Evolutionary conservation across 2,113 vertebrate species (phyloP), one percentile per base, ranked within the genome.

Genomic region (Nesoenas mayeri): DNA sequence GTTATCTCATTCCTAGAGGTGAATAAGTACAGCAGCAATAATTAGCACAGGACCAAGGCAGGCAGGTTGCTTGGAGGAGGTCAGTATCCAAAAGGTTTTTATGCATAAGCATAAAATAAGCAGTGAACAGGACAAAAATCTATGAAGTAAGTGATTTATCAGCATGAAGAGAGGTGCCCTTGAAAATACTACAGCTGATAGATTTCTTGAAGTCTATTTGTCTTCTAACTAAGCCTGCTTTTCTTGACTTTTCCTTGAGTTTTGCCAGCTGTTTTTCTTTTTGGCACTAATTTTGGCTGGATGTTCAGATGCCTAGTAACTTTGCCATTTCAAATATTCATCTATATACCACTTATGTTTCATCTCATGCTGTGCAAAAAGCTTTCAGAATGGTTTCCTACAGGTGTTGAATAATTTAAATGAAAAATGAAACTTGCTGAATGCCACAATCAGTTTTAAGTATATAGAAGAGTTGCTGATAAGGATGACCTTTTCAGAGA

Each of bases 401-500:
- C 72, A 91, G 85, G 85, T 91, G 56, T 54, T 80, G 96, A 92
- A 88, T 95, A 92, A 91, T 90, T 94, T 88, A 80, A 83, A 57
- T 92, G 85, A 58, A 70, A 90, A 96, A 93, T 90, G 72, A 88
- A 95, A 93, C 56, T 91, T 74, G 72, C 88, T 91, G 94, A 97
- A 96, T 96, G 82, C 88, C 88, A 93, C 88, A 93, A 91, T 92
- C 90, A 90, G 85, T 83, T 90, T 85, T 88, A 85, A 95, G 88
- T 90, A 70, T 83, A 66, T n/a, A 88, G 91, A 94, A 90, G 79
- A 88, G 77, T 70, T 92, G 50, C 82, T 91, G 85, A 72, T 94
- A 92, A 92, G 67, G 82, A 50, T 93, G 92, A 93, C 95, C 92
- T 95, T 95, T 95, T 78, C 47, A 50, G 64, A 82, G 74, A 25